phyloP scores from a whole-genome alignment of 92 coral and sea anemone genomes.

The Parazoanthus atlanticus region DNA sequence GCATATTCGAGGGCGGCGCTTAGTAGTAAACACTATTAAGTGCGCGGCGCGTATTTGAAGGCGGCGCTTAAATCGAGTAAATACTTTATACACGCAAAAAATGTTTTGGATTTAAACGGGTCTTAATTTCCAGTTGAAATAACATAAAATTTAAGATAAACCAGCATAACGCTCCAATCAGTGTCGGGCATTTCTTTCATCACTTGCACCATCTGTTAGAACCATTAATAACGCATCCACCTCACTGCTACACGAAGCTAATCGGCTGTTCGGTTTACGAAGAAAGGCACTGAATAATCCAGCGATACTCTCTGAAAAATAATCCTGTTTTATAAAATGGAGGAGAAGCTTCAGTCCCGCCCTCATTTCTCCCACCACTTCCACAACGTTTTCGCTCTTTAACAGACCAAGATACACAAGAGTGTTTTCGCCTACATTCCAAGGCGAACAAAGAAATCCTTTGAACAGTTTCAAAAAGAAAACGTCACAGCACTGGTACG shows the following conservation, averaged over 20 bases:
- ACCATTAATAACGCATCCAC: constrained; percentile 20
- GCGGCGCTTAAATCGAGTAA: too few relatives aligned
- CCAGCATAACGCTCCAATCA: not conserved
- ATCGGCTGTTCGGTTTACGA: constrained; percentile 48
- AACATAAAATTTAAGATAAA: not conserved
- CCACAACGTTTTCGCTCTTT: constrained; percentile 68
- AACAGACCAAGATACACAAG: constrained; percentile 72
- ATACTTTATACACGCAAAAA: too few relatives aligned
- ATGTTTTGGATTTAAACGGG: too few relatives aligned
- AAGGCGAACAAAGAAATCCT: constrained; percentile 31
- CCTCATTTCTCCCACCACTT: constrained; percentile 51
- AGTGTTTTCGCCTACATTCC: constrained; percentile 59
- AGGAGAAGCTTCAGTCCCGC: constrained; percentile 58
- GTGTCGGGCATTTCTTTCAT: not conserved
- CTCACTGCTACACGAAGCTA: constrained; percentile 31
- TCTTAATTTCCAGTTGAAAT: too few relatives aligned
- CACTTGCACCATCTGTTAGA: not conserved
- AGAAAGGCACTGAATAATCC: constrained; percentile 59
- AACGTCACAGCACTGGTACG: constrained; percentile 53
- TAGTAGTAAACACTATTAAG: too few relatives aligned
- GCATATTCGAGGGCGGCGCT: too few relatives aligned
- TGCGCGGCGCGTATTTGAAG: too few relatives aligned
- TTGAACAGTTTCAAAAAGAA: constrained; percentile 40
- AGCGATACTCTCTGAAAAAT: constrained; percentile 52
- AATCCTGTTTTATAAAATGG: constrained; percentile 42